A percentile compares a stretch with the other conserved stretches of the same genome.
Conservation (phyloP, 2,113 vertebrate genomes). For the Crotalus horridus region DNA sequence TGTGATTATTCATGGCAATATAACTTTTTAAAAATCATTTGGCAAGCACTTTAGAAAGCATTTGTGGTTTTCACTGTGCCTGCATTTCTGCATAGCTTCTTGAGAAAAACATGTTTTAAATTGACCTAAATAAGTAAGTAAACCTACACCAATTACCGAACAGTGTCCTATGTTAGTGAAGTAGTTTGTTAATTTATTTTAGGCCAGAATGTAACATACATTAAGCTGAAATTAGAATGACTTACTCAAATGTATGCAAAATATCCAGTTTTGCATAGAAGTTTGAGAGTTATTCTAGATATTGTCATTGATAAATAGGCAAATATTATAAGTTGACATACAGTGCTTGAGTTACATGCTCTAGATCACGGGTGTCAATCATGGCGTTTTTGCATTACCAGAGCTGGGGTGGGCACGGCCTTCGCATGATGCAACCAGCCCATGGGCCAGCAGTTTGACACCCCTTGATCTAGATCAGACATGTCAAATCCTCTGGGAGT, state of each 20-base stretch:
- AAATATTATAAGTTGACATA: not conserved
- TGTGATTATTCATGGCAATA: not conserved
- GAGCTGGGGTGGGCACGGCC: too few relatives aligned
- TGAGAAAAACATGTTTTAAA: not conserved
- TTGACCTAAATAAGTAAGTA: not conserved
- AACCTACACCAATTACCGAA: not conserved
- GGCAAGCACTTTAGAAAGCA: not conserved
- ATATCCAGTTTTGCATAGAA: not conserved
- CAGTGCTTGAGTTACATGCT: conserved; percentile 17
- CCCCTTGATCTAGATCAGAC: not conserved
- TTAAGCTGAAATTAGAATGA: not conserved
- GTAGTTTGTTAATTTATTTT: conserved; percentile 1
- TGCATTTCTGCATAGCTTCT: not conserved
- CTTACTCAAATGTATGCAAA: not conserved
- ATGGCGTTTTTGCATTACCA: too few relatives aligned
- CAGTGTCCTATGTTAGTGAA: not conserved
- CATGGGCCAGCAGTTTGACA: too few relatives aligned
- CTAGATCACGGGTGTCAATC: not conserved
- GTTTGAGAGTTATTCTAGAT: not conserved
- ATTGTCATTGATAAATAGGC: conserved; percentile 6
- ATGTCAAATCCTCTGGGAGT: too few relatives aligned
- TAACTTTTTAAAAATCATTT: not conserved
- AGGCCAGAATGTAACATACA: not conserved
- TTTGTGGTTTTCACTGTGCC: not conserved
- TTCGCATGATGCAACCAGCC: too few relatives aligned